A percentile compares a stretch with the other conserved stretches of the same genome.
Conservation (phyloP, 2,888 invertebrate genomes). For the Morinoia aosen region DNA sequence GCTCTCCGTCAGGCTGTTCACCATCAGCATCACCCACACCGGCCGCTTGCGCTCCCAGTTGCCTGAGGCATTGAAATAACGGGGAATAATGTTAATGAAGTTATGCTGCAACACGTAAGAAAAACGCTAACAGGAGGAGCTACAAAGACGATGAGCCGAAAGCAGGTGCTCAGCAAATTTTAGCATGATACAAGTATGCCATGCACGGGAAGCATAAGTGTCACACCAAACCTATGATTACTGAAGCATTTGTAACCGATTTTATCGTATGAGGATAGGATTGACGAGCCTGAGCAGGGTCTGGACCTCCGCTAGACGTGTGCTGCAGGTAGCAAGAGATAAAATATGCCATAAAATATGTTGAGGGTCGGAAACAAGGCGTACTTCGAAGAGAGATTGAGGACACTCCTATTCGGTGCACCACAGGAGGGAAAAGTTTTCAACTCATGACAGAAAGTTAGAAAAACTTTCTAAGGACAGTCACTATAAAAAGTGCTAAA, state of each 20-base stretch:
- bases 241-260: background rate
- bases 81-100: too few relatives aligned
- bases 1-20: slow-evolving; percentile 74
- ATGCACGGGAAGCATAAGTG: background rate
- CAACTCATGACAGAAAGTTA: background rate
- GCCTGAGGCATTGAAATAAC: slow-evolving; percentile 68
- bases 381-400: background rate
- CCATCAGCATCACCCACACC: slow-evolving; percentile 75
- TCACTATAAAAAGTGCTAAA: background rate
- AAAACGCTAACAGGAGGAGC: background rate
- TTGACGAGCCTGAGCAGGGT: background rate
- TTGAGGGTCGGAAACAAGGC: background rate
- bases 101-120: background rate
- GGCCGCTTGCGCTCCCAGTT: slow-evolving; percentile 75
- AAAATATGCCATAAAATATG: background rate
- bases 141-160: background rate
- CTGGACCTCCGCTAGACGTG: background rate
- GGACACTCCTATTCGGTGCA: background rate
- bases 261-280: background rate
- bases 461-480: background rate
- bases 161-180: background rate
- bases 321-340: background rate
- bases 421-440: background rate
- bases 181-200: background rate
- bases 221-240: background rate